A percentile compares a stretch with the other conserved stretches of the same genome.
These are phyloP conservation scores for Brachypteracias leptosomus DNA, from an alignment of 2,113 vertebrate genomes.

Conservation along the genomic window DNA sequence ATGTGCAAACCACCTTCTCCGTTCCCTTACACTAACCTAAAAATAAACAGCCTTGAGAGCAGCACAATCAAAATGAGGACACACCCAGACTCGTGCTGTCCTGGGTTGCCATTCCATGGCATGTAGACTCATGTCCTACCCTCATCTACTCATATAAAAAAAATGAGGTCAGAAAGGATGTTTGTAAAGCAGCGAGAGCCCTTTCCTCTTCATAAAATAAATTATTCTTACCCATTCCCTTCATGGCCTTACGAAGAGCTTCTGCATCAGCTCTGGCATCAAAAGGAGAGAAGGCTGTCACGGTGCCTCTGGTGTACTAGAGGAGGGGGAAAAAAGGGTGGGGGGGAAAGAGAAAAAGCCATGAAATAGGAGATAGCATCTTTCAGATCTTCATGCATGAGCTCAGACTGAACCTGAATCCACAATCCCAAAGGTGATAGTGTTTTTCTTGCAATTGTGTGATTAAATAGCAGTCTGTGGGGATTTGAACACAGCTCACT, in stretches of 20 bases:
- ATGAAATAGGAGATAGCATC: background rate
- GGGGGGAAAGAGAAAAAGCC: background rate
- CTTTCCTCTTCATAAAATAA: background rate
- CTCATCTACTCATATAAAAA: background rate
- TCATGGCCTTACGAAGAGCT: constrained; percentile 91
- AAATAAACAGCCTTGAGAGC: background rate
- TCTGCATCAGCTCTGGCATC: constrained; percentile 90
- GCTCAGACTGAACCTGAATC: background rate
- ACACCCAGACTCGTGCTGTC: rapidly evolving
- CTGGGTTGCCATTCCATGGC: background rate
- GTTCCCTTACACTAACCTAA: background rate
- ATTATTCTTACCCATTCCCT: constrained; percentile 86
- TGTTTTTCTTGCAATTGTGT: background rate
- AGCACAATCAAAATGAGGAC: background rate
- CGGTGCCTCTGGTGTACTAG: constrained; percentile 82
- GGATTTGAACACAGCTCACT: background rate
- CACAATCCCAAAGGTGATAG: background rate
- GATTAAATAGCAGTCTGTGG: background rate
- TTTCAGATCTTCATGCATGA: background rate
- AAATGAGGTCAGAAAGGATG: background rate
- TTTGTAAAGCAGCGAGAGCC: background rate
- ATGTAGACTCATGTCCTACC: background rate
- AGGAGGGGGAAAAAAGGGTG: rapidly evolving
- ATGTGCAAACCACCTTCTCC: background rate
- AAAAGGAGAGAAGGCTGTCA: constrained; percentile 84